Evolutionary conservation across 1,140 invertebrate species (phyloP).

Genomic region (Drosophila ambigua): DNA sequence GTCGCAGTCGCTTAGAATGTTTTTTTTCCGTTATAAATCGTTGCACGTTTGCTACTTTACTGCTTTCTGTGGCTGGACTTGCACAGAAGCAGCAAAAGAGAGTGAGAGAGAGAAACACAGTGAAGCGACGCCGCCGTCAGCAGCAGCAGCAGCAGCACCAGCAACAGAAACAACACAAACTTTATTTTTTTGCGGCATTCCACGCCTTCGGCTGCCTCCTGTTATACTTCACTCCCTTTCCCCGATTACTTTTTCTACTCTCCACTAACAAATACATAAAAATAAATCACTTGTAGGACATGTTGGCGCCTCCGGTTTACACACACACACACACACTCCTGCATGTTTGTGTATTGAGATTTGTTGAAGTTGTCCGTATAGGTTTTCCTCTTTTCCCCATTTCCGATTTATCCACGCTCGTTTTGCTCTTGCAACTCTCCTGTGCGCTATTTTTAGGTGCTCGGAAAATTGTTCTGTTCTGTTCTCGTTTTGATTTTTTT

Average conservation of each 20-base stretch:
- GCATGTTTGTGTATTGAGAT: constrained; percentile 69
- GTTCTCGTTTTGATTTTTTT: constrained; percentile 15
- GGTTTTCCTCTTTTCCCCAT: constrained; percentile 32
- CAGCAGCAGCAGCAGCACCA: constrained; percentile 14
- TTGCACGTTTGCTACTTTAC: constrained; percentile 71
- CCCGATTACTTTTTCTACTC: constrained; percentile 37
- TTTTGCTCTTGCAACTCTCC: constrained; percentile 36
- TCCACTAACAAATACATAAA: constrained; percentile 81
- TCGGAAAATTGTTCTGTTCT: constrained; percentile 25
- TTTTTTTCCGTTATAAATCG: constrained; percentile 69
- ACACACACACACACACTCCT: constrained; percentile 21
- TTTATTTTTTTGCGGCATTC: constrained; percentile 77
- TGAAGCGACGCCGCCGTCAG: constrained; percentile 42
- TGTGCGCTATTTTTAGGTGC: constrained; percentile 50
- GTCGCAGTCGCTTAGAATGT: constrained; percentile 41
- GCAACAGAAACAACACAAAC: constrained; percentile 62
- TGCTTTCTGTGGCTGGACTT: constrained; percentile 40
- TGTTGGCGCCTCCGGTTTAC: constrained; percentile 81
- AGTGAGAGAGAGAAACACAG: constrained; percentile 4
- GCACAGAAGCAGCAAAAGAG: neutral
- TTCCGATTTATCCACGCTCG: constrained; percentile 17
- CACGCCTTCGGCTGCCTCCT: constrained; percentile 34
- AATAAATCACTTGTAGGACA: constrained; percentile 83
- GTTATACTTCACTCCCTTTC: constrained; percentile 33
- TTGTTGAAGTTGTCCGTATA: constrained; percentile 71